Evolutionary conservation across 1,140 invertebrate genomes (phyloP), one percentile per base, ranked within the genome.

Genomic region (Papilio polyxenes): DNA sequence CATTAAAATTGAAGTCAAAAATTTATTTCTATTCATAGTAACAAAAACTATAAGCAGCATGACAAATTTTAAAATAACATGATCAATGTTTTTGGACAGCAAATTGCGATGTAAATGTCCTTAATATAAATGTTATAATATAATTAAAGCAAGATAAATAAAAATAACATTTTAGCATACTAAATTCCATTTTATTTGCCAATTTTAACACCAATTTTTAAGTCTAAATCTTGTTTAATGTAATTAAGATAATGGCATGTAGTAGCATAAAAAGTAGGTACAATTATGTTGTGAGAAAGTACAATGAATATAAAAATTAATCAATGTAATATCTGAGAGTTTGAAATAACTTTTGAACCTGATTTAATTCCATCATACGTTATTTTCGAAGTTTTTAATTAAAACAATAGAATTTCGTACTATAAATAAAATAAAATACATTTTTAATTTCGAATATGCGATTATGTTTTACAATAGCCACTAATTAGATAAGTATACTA

Each of bases 1-100:
- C 83, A 86, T 81, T 85, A 87, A 83, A 87, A 65, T 84, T 86
- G 86, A 83, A 88, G 78, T 83, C 81, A 84, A 75, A 82, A 83
- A 85, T 53, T 85, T 3, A 44, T 44, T 83, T 74, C 83, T 82
- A 65, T 62, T 75, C 51, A 82, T 81, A 72, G 11, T 31, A 72
- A 15, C 37, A 13, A 23, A 23, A 37, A 72, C 31, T 72, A 13
- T 37, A 72, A 72, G 9, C 31, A 15, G 31, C 31, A 37, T 69
- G 10, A 13, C 10, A 37, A 15, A 72, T 40, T 3, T 65, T 31
- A 65, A 65, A 65, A 62, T 62, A 62, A 62, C 59, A 23, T 72
- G 31, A 37, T 15, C 31, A 72, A 37, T 13, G 62, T 31, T 40
- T 65, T 31, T 65, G 13, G 62, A 65, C 23, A 65, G 62, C 62